Base-by-base conservation (phyloP, 2,888 invertebrate species). In the Erebia aethiops region DNA sequence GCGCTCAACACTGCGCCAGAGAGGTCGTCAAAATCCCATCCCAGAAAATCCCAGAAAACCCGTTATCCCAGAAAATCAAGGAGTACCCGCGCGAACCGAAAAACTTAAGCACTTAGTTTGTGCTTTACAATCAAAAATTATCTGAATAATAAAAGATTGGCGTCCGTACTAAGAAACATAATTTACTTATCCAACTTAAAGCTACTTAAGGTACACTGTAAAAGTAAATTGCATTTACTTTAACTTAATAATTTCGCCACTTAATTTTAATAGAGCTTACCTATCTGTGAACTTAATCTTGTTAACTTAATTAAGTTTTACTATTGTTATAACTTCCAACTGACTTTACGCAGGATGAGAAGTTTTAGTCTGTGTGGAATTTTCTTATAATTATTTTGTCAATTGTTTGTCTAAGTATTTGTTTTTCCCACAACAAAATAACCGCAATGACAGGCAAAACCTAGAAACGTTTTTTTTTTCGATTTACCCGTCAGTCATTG, bases 401-500 rank as follows among this genome's bases (percentile, higher is more conserved):
- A 16, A 57, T 67, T 65, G 65, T 35, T 35, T 35, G 35, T 35
- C 35, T 49, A 14, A 14, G 49, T 54, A 61, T 16, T 46, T 16
- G n/a, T 61, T 43, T 66, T 64, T 14, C 35, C 56, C 46, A 43
- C n/a, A 16, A 35, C 49, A 58, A 67, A 35, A 67, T 58, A 49
- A 60, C 16, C 21, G 8, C 18, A 67, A 35, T 69, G 52, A 69
- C 71, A 62, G n/a, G 64, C 21, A 13, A 43, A 65, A 11, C n/a
- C 52, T 64, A 21, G 35, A 41, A 51, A n/a, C 4, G 54, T 18
- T 49, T 58, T 69, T 67, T 26, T 26, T 63, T n/a, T 54, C 43
- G 16, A 67, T 43, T 16, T 51, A 52, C 26, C 21, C 46, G 58
- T 69, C 49, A 73, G 52, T 69, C 49, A 71, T 71, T 69, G 61